Evolutionary conservation across 2,797 vertebrate genomes (phyloP).

Genomic region (Parauchenoglanis ngamensis): DNA sequence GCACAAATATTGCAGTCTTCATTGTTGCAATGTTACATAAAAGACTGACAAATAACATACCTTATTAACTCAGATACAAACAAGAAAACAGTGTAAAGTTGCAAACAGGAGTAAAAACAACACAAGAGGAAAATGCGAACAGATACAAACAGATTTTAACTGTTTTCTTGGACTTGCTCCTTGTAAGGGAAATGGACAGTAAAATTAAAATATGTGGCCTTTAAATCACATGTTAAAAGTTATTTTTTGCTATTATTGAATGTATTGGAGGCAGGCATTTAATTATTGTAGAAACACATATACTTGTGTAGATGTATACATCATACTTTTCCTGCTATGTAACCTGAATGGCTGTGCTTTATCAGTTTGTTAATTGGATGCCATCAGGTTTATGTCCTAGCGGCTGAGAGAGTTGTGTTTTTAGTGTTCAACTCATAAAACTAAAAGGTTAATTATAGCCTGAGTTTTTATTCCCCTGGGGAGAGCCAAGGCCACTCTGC

Average conservation of each 20-base stretch:
- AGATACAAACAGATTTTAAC: not conserved
- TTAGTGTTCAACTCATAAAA: conserved; percentile 9
- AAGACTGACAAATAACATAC: not conserved
- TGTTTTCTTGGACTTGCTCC: not conserved
- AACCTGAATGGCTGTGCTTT: not conserved
- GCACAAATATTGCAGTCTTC: not conserved
- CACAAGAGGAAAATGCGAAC: not conserved
- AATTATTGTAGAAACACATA: not conserved
- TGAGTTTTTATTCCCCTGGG: conserved; percentile 5
- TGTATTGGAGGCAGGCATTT: not conserved
- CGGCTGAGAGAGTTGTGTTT: not conserved
- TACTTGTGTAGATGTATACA: not conserved
- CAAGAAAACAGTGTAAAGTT: not conserved
- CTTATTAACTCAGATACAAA: not conserved
- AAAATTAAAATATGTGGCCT: not conserved
- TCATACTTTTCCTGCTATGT: not conserved
- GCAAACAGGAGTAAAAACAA: not conserved
- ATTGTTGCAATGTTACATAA: not conserved
- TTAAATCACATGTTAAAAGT: not conserved
- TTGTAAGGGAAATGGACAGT: not conserved
- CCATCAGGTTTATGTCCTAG: not conserved
- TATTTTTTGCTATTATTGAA: not conserved
- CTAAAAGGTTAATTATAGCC: conserved; percentile 17
- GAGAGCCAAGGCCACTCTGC: conserved; percentile 8
- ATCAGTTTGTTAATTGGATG: not conserved